These are phyloP conservation scores for Marronus borbonicus DNA, from an alignment of 2,888 invertebrate genomes.

Conservation along the genomic window DNA sequence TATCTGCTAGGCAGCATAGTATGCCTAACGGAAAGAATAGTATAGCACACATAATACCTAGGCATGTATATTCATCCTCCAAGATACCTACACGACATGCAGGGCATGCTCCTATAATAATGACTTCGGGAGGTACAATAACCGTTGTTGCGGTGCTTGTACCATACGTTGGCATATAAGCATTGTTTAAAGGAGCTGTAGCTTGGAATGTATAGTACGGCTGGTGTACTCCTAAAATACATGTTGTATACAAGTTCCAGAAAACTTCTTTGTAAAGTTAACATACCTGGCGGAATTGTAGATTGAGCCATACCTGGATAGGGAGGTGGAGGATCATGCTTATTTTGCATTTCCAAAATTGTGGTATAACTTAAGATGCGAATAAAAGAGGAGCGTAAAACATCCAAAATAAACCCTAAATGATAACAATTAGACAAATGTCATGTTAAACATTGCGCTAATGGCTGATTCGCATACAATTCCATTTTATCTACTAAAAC, in stretches of 20 bases:
- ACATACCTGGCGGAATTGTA: slow-evolving; percentile 39
- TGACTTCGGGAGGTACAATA: slow-evolving; percentile 82
- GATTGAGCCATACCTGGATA: slow-evolving; percentile 48
- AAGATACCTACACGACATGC: slow-evolving; percentile 90
- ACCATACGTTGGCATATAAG: slow-evolving; percentile 73
- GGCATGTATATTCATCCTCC: slow-evolving; percentile 89
- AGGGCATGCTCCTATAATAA: slow-evolving; percentile 90
- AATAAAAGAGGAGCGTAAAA: not conserved
- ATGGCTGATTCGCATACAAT: no score
- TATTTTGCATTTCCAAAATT: slow-evolving; percentile 40
- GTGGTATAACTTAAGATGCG: not conserved
- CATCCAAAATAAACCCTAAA: not conserved
- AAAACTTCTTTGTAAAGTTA: not conserved
- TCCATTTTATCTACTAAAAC: no score
- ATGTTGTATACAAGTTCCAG: not conserved
- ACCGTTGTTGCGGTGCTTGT: slow-evolving; percentile 72
- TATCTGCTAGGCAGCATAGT: slow-evolving; percentile 87
- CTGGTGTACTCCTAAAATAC: slow-evolving; percentile 51
- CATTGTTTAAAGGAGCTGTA: slow-evolving; percentile 53
- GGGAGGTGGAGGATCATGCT: slow-evolving; percentile 49
- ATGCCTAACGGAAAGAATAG: slow-evolving; percentile 91
- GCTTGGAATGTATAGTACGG: slow-evolving; percentile 52
- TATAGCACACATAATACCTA: slow-evolving; percentile 88
- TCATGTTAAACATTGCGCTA: not conserved
- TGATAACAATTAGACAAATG: not conserved